These are phyloP conservation scores for Beroe ovata DNA, from an alignment of 37 sponge, comb jelly and placozoan genomes.

Conservation along the genomic window DNA sequence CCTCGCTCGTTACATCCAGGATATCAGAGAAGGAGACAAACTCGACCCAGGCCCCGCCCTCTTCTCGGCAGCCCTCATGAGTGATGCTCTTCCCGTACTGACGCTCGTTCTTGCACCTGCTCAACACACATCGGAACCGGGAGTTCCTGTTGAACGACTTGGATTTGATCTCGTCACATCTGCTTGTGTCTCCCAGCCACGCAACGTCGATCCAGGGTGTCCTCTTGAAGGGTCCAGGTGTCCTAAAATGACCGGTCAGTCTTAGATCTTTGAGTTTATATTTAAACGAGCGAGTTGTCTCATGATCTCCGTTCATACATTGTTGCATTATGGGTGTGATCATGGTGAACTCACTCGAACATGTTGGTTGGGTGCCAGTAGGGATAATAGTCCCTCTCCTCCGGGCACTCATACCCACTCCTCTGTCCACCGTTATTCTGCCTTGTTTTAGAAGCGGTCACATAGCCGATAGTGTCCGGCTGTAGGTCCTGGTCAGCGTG, in stretches of 20 bases:
- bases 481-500: neutral
- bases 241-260: neutral
- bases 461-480: neutral
- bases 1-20: neutral
- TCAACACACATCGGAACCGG: constrained; percentile 1
- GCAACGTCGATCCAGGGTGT: constrained; percentile 46
- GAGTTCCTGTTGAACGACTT: neutral
- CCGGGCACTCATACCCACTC: constrained; percentile 25
- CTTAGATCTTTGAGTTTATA: too few species aligned
- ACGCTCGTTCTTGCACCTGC: neutral
- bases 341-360: neutral
- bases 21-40: constrained; percentile 4
- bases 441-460: neutral
- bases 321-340: too few species aligned
- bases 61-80: neutral
- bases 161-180: constrained; percentile 18
- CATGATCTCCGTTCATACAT: too few species aligned
- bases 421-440: neutral
- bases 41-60: constrained; percentile 42
- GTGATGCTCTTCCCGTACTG: neutral
- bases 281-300: too few species aligned
- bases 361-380: constrained; percentile 29
- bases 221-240: neutral
- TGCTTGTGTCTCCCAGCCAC: neutral
- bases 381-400: constrained; percentile 39